Conservation (phyloP, 2,113 vertebrate species). For the Typhlomys cinereus region DNA sequence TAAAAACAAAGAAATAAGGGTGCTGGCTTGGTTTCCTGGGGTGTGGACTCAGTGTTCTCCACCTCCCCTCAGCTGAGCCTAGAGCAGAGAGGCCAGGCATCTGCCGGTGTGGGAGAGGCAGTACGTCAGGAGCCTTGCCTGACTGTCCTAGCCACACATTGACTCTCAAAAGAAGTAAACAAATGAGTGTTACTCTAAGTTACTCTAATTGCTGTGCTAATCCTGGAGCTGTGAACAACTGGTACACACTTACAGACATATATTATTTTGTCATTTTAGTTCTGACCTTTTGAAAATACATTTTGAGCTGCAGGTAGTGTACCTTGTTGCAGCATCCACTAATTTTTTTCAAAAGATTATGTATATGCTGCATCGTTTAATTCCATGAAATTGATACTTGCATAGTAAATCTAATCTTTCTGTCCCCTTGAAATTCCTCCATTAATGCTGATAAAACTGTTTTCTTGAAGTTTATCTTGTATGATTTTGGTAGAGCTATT, state of each 20-base stretch:
- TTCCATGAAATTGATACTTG: background rate
- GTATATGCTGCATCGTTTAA: background rate
- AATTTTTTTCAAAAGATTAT: too few species aligned
- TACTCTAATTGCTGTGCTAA: too few species aligned
- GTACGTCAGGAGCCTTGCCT: constrained; percentile 57
- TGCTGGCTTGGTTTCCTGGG: constrained; percentile 81
- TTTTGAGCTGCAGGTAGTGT: background rate
- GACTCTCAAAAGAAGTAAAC: background rate
- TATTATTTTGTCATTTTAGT: constrained; percentile 23
- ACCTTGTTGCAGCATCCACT: background rate
- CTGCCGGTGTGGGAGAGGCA: constrained; percentile 2
- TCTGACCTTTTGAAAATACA: background rate
- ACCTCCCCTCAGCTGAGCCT: constrained; percentile 81
- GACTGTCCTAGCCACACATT: constrained; percentile 51
- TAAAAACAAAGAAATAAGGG: background rate
- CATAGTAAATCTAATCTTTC: constrained; percentile 11
- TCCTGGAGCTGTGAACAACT: background rate
- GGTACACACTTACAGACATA: background rate
- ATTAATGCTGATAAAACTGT: constrained; percentile 3
- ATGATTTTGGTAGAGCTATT: background rate
- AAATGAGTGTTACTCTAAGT: background rate
- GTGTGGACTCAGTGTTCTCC: constrained; percentile 12
- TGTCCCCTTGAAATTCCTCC: background rate
- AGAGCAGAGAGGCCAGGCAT: constrained; percentile 61
- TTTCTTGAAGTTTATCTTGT: background rate